phyloP scores from a whole-genome alignment of 2,888 invertebrate species.

The Drosophila demipolita region DNA sequence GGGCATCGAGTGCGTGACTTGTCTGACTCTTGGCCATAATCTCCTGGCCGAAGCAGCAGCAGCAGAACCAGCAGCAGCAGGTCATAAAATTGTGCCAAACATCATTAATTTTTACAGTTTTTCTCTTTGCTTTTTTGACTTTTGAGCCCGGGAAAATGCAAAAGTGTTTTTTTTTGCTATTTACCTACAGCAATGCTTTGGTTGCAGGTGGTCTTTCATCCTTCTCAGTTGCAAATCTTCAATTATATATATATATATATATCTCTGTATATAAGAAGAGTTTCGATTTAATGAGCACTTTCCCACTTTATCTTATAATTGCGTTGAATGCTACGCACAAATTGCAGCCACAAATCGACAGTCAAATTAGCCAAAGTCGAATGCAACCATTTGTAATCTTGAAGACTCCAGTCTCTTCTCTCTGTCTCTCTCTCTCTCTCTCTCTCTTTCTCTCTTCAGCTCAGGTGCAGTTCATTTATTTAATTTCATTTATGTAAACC shows the following conservation, averaged over 20 bases:
- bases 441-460: not conserved
- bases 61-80: slow-evolving; percentile 48
- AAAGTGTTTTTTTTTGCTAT: slow-evolving; percentile 33
- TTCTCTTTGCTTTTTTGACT: slow-evolving; percentile 22
- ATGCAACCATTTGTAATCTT: slow-evolving; percentile 64
- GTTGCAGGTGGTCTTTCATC: slow-evolving; percentile 59
- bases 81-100: slow-evolving; percentile 71
- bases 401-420: not conserved
- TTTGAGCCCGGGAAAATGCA: slow-evolving; percentile 43
- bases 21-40: slow-evolving; percentile 67
- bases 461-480: slow-evolving; percentile 58
- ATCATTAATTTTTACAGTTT: slow-evolving; percentile 79
- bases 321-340: slow-evolving; percentile 59
- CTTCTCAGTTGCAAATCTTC: slow-evolving; percentile 60
- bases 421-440: not conserved
- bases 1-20: slow-evolving; percentile 55
- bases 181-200: slow-evolving; percentile 46
- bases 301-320: slow-evolving; percentile 81
- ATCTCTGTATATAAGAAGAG: slow-evolving; percentile 8
- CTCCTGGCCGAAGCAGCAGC: slow-evolving; percentile 16
- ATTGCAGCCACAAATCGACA: slow-evolving; percentile 33
- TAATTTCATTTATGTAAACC: slow-evolving; percentile 81
- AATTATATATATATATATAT: slow-evolving; percentile 31
- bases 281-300: slow-evolving; percentile 44
- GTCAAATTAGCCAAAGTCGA: slow-evolving; percentile 72